A percentile compares a stretch with the other conserved stretches of the same genome.
Conservation (phyloP, 2,113 vertebrate genomes). For the Cynocephalus volans region DNA sequence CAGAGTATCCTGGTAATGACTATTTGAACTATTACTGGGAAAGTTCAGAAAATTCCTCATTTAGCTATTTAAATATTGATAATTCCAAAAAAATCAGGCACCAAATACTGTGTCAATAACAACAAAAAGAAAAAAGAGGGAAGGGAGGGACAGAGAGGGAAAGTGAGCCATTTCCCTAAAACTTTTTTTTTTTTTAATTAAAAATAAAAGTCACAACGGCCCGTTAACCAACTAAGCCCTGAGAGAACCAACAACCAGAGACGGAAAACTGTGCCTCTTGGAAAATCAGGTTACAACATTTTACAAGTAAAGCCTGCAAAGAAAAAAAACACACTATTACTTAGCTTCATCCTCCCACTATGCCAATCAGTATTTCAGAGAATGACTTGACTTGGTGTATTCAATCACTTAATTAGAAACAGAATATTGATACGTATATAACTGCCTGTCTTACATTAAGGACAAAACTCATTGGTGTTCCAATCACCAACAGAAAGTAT, state of each 20-base stretch:
- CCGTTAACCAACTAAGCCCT: slow-evolving; percentile 42
- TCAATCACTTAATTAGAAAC: slow-evolving; percentile 56
- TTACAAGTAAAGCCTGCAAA: slow-evolving; percentile 23
- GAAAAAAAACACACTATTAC: not conserved
- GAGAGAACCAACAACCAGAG: not conserved
- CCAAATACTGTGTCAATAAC: not conserved
- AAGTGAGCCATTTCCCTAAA: not conserved
- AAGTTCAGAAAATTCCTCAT: not conserved
- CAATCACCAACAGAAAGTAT: not conserved
- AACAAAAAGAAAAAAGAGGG: not conserved
- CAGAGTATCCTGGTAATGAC: not conserved
- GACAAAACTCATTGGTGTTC: not conserved
- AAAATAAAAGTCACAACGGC: slow-evolving; percentile 22
- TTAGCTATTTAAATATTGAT: not conserved
- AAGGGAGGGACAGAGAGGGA: not conserved
- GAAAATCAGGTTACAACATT: slow-evolving; percentile 12
- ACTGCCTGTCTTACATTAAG: slow-evolving; percentile 6
- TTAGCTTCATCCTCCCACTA: not conserved
- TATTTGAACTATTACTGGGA: not conserved
- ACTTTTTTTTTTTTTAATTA: not conserved
- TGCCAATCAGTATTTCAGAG: slow-evolving; percentile 52
- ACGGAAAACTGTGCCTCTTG: not conserved
- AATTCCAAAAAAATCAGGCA: slow-evolving; percentile 30
- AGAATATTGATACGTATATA: slow-evolving; percentile 36
- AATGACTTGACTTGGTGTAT: not conserved